phyloP scores from a whole-genome alignment of 1,140 invertebrate genomes.

The Paracyclopina nana region DNA sequence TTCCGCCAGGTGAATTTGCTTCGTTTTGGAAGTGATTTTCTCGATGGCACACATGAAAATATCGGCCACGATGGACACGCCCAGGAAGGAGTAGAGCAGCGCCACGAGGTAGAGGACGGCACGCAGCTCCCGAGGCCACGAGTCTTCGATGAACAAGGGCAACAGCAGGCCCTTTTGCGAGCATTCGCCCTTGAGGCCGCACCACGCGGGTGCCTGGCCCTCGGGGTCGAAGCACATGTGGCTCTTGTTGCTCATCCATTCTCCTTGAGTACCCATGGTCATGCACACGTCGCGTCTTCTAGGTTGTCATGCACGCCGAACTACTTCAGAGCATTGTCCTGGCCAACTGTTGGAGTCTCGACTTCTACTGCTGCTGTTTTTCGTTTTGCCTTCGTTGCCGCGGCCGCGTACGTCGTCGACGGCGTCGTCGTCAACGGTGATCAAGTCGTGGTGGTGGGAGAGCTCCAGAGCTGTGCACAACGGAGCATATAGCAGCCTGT shows the following conservation, averaged over 20 bases:
- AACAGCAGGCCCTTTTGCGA: conserved; percentile 30
- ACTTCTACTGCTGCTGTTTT: too few species aligned
- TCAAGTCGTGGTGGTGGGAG: too few species aligned
- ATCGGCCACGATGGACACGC: conserved; percentile 40
- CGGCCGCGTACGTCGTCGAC: too few species aligned
- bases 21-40: conserved; percentile 41
- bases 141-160: conserved; percentile 34
- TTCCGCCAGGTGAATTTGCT: conserved; percentile 23
- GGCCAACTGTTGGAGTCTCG: too few species aligned
- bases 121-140: conserved; percentile 29
- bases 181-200: conserved; percentile 25
- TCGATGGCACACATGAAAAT: conserved; percentile 39
- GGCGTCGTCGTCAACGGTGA: too few species aligned
- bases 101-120: conserved; percentile 33
- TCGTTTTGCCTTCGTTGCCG: too few species aligned
- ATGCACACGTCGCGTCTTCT: too few species aligned
- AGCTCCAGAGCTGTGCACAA: too few species aligned
- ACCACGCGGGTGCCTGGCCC: neutral
- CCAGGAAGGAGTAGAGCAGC: conserved; percentile 35
- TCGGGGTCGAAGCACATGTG: neutral
- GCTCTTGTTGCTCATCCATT: neutral
- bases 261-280: too few species aligned
- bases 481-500: too few species aligned
- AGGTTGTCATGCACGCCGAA: too few species aligned
- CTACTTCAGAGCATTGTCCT: too few species aligned